Conservation (phyloP, 2,113 vertebrate species). For the Anseranas semipalmata region DNA sequence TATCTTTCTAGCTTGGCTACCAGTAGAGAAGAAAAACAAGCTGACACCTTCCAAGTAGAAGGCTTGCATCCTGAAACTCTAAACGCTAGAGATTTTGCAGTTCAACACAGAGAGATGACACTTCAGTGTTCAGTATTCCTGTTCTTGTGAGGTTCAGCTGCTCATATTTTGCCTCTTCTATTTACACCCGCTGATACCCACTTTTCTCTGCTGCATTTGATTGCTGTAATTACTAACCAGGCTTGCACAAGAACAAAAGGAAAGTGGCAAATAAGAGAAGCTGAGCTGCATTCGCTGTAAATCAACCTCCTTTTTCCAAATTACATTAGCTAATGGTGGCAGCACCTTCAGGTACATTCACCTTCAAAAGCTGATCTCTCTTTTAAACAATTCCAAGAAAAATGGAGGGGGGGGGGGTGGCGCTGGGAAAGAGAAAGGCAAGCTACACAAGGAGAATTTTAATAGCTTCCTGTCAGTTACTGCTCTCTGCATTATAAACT, state of each 20-base stretch:
- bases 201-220: background rate
- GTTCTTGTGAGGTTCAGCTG: background rate
- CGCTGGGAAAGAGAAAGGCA: background rate
- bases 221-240: background rate
- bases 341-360: constrained; percentile 12
- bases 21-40: background rate
- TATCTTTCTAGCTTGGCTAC: background rate
- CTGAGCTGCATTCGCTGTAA: background rate
- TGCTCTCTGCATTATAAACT: constrained; percentile 1
- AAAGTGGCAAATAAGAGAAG: background rate
- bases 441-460: constrained; percentile 18
- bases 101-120: background rate
- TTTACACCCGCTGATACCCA: background rate
- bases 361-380: constrained; percentile 32
- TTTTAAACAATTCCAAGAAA: constrained; percentile 45
- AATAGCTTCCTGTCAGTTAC: constrained; percentile 32
- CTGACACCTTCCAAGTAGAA: background rate
- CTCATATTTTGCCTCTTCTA: background rate
- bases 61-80: background rate
- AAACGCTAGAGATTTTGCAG: background rate
- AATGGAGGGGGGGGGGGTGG: background rate
- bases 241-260: background rate
- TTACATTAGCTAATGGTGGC: constrained; percentile 54
- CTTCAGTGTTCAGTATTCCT: background rate
- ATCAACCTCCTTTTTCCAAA: background rate